A percentile compares a stretch with the other conserved stretches of the same genome.
These are phyloP conservation scores for Drosophila pegasa DNA, from an alignment of 2,888 invertebrate species.

Conservation along the genomic window DNA sequence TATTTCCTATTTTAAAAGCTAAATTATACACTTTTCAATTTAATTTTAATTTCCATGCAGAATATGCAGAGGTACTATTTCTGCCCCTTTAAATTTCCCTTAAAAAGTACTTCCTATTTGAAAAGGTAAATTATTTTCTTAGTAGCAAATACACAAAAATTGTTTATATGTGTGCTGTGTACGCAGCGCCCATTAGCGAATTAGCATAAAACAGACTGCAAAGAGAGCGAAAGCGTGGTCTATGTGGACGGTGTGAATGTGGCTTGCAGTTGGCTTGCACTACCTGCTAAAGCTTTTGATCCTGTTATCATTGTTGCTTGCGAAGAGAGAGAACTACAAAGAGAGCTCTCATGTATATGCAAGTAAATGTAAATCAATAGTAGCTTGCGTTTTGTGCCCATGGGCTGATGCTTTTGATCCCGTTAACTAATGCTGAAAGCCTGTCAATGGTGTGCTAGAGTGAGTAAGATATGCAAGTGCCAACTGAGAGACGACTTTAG, in stretches of 20 bases:
- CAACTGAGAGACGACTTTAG: background rate
- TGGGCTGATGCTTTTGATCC: slow-evolving; percentile 12
- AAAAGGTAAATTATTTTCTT: background rate
- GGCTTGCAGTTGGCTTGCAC: no score
- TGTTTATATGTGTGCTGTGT: background rate
- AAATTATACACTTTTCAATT: no score
- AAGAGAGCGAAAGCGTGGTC: background rate
- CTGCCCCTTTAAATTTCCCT: background rate
- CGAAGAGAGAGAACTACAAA: background rate
- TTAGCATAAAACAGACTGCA: background rate
- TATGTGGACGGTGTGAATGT: background rate
- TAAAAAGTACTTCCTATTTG: background rate
- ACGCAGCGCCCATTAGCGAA: background rate
- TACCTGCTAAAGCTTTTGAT: background rate
- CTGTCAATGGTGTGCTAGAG: background rate
- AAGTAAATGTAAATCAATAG: no score
- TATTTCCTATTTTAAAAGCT: no score
- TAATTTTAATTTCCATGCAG: background rate
- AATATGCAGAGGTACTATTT: background rate
- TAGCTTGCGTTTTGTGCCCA: background rate
- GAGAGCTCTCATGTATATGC: background rate
- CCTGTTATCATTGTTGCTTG: background rate
- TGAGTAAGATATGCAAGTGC: background rate
- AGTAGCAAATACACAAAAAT: no score
- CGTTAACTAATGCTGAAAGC: background rate